Evolutionary conservation across 2,797 vertebrate species (phyloP).

Genomic region (Adrianichthys oophorus): DNA sequence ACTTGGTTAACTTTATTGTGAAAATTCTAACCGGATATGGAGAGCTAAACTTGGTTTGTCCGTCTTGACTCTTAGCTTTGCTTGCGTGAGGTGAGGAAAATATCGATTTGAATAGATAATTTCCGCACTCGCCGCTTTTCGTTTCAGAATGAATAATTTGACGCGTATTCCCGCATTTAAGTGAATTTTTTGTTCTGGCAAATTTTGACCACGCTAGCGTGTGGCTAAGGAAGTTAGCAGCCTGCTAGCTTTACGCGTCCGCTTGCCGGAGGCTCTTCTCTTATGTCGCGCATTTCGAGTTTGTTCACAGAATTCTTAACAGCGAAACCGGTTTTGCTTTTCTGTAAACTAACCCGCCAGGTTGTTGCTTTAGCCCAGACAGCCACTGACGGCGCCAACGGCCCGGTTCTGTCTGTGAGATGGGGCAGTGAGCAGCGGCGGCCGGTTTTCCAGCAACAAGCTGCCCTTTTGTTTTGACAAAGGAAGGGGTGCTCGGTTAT

Average conservation of each 20-base stretch:
- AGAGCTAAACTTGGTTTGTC: rapidly evolving
- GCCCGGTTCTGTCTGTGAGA: constrained; percentile 14
- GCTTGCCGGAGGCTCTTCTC: constrained; percentile 49
- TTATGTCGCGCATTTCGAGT: constrained; percentile 64
- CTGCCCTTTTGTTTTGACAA: constrained; percentile 73
- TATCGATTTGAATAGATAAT: background rate
- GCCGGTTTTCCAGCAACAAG: constrained; percentile 31
- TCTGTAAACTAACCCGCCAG: background rate
- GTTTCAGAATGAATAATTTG: background rate
- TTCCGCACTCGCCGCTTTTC: background rate
- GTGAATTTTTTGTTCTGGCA: rapidly evolving
- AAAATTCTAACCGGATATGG: constrained; percentile 15
- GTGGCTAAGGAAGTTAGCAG: constrained; percentile 68
- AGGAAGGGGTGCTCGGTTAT: constrained; percentile 50
- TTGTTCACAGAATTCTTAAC: constrained; percentile 12
- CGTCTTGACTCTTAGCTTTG: background rate
- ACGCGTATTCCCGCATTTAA: background rate
- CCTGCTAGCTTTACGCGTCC: constrained; percentile 49
- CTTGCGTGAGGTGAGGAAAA: constrained; percentile 15
- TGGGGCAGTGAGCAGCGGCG: constrained; percentile 27
- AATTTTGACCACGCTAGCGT: constrained; percentile 38
- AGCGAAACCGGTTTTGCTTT: background rate
- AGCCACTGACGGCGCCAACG: background rate
- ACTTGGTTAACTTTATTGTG: constrained; percentile 11
- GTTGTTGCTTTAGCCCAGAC: background rate